A percentile compares a stretch with the other conserved stretches of the same genome.
phyloP scores from a whole-genome alignment of 1,140 invertebrate genomes.

The Hyles euphorbiae region DNA sequence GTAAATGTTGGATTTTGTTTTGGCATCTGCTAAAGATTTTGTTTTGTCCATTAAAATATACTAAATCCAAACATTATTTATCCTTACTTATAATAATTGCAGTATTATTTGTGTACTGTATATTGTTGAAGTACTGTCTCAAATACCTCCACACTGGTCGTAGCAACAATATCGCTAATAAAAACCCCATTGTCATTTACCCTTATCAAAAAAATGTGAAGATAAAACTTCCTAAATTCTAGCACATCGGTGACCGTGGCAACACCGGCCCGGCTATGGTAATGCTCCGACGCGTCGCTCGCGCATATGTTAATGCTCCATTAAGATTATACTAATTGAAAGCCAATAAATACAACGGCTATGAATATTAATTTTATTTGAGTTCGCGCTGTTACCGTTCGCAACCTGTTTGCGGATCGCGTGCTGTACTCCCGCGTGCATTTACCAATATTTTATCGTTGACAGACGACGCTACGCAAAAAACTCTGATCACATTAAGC shows the following conservation, averaged over 20 bases:
- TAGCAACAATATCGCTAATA: no score
- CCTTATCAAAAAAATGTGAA: no score
- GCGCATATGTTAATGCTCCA: conserved; percentile 71
- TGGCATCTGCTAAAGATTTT: no score
- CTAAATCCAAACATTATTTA: no score
- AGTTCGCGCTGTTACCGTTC: conserved; percentile 44
- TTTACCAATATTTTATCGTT: not conserved
- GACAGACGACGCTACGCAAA: not conserved
- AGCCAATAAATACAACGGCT: conserved; percentile 75
- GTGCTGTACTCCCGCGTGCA: conserved; percentile 29
- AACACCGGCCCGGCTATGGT: conserved; percentile 46
- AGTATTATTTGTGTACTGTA: no score
- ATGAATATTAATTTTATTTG: conserved; percentile 75
- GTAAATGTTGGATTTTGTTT: no score
- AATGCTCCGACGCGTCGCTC: conserved; percentile 50
- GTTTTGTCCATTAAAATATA: no score
- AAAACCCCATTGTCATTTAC: no score
- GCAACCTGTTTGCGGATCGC: conserved; percentile 37
- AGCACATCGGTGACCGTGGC: conserved; percentile 23
- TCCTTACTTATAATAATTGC: no score
- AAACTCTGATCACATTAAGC: not conserved
- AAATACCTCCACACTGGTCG: no score
- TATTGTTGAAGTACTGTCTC: no score
- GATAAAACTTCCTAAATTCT: no score
- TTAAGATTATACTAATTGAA: conserved; percentile 76